These are phyloP conservation scores for Neodon shergylaensis DNA, from an alignment of 2,113 vertebrate genomes.

Conservation along the genomic window DNA sequence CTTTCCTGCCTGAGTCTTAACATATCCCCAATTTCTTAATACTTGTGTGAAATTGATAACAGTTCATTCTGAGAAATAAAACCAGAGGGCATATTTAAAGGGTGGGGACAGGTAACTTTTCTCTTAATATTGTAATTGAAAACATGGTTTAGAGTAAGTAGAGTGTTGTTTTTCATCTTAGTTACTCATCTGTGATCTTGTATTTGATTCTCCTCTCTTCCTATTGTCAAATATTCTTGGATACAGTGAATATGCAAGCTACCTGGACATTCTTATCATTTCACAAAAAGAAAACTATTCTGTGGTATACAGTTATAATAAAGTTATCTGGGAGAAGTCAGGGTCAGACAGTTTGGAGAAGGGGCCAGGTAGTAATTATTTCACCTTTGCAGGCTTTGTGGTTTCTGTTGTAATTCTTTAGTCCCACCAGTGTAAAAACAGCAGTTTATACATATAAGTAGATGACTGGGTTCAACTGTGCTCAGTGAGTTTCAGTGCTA, in stretches of 20 bases:
- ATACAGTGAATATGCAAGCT: slow-evolving; percentile 51
- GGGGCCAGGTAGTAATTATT: background rate
- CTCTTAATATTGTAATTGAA: slow-evolving; percentile 51
- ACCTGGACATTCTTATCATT: slow-evolving; percentile 36
- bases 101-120: slow-evolving; percentile 20
- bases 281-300: slow-evolving; percentile 40
- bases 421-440: background rate
- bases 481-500: background rate
- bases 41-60: slow-evolving; percentile 65
- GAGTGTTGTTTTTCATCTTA: background rate
- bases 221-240: slow-evolving; percentile 38
- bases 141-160: slow-evolving; percentile 37
- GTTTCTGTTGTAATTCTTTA: background rate
- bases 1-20: slow-evolving; percentile 47
- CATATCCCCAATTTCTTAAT: slow-evolving; percentile 47
- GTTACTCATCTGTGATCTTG: slow-evolving; percentile 35
- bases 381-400: background rate
- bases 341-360: background rate
- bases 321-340: slow-evolving; percentile 41
- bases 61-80: slow-evolving; percentile 65
- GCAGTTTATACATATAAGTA: background rate
- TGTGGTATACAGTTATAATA: background rate
- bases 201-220: slow-evolving; percentile 51
- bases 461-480: background rate
- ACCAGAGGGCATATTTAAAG: slow-evolving; percentile 61